Evolutionary conservation across 1,140 invertebrate species (phyloP).

Genomic region (Zaprionus tsacasi): DNA sequence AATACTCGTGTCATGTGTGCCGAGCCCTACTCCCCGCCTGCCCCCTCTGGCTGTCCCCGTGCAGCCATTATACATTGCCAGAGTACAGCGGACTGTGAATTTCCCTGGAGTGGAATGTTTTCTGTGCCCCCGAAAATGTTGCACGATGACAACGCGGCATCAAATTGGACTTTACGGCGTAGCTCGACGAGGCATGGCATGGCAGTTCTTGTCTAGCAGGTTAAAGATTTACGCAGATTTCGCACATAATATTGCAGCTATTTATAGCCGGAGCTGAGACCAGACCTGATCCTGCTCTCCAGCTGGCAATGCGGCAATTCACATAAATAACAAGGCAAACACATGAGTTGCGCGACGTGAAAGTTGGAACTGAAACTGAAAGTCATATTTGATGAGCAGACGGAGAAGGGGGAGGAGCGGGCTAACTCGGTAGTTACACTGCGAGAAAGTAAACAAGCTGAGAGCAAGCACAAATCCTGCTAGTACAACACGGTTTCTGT

Average conservation of each 20-base stretch:
- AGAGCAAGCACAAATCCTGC: not conserved
- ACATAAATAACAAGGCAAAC: constrained; percentile 56
- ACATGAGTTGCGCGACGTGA: constrained; percentile 52
- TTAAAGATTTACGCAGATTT: constrained; percentile 44
- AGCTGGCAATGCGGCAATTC: constrained; percentile 21
- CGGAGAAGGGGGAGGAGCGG: not conserved
- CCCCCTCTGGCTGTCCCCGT: not conserved
- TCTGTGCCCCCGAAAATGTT: constrained; percentile 16
- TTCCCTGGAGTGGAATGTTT: constrained; percentile 72
- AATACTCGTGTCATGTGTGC: constrained; percentile 62
- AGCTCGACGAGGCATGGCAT: not conserved
- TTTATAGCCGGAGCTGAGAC: constrained; percentile 27
- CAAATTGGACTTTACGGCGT: constrained; percentile 42
- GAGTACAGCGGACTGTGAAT: constrained; percentile 52
- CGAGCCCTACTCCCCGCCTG: not conserved
- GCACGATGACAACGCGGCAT: constrained; percentile 44
- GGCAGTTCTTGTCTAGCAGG: constrained; percentile 8
- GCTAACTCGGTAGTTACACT: constrained; percentile 1
- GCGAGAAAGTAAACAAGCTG: not conserved
- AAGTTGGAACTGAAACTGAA: constrained; percentile 72
- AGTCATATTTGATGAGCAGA: constrained; percentile 79
- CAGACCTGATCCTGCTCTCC: not conserved
- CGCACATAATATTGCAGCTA: constrained; percentile 39
- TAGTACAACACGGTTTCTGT: not conserved
- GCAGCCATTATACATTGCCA: constrained; percentile 31